Conservation (phyloP, 2,797 vertebrate genomes). For the Hozukius guyotensis region DNA sequence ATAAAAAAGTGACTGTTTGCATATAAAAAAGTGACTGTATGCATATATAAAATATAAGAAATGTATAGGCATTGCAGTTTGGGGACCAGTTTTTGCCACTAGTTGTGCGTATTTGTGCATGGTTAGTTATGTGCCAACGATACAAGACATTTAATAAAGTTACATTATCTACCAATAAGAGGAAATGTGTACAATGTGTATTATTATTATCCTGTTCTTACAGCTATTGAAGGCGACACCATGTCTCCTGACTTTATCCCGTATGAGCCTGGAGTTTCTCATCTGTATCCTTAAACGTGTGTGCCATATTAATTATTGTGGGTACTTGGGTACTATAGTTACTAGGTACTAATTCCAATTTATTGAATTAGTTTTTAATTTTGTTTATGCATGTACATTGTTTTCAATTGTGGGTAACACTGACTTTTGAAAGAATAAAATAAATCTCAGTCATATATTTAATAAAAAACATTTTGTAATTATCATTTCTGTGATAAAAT, state of each 20-base stretch:
- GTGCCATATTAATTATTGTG: background rate
- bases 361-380: background rate
- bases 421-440: background rate
- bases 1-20: background rate
- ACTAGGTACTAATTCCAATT: background rate
- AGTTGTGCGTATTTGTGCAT: slow-evolving; percentile 30
- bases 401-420: background rate
- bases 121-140: too few relatives aligned
- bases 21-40: background rate
- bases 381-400: background rate
- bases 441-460: background rate
- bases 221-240: slow-evolving; percentile 95
- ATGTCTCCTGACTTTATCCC: slow-evolving; percentile 96
- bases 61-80: background rate
- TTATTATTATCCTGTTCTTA: slow-evolving; percentile 47
- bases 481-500: background rate
- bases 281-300: slow-evolving; percentile 91
- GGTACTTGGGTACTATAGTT: background rate
- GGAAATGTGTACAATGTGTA: background rate
- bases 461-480: background rate
- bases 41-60: background rate
- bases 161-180: background rate
- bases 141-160: background rate
- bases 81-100: background rate
- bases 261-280: slow-evolving; percentile 90